Evolutionary conservation across 2,888 invertebrate species (phyloP).

Genomic region (Protula sp.): DNA sequence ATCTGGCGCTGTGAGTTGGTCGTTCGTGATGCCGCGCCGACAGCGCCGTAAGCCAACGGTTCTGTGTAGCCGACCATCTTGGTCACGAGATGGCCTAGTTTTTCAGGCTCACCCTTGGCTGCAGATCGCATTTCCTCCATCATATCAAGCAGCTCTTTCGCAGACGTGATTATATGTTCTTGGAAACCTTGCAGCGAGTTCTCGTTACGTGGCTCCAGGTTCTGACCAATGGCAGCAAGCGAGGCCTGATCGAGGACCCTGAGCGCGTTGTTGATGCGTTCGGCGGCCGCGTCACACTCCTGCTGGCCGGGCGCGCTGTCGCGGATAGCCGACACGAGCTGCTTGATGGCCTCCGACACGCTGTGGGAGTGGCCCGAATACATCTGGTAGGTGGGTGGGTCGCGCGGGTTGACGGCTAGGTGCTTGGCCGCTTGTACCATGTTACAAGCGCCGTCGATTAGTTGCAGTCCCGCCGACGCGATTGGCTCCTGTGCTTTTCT

Average conservation of each 20-base stretch:
- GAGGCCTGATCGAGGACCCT: slow-evolving; percentile 62
- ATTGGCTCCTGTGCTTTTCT: slow-evolving; percentile 81
- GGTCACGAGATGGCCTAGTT: slow-evolving; percentile 77
- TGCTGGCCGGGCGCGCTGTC: slow-evolving; percentile 94
- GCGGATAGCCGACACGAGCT: slow-evolving; percentile 60
- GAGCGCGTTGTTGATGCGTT: slow-evolving; percentile 68
- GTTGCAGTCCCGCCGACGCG: slow-evolving; percentile 69
- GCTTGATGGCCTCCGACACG: slow-evolving; percentile 94
- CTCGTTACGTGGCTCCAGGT: slow-evolving; percentile 65
- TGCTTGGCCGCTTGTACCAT: slow-evolving; percentile 89
- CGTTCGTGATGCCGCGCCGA: slow-evolving; percentile 74
- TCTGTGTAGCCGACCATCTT: slow-evolving; percentile 62
- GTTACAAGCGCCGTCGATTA: slow-evolving; percentile 78
- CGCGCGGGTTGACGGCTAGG: slow-evolving; percentile 80
- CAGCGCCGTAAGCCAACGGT: slow-evolving; percentile 74
- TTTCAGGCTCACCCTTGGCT: slow-evolving; percentile 86
- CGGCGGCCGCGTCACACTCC: slow-evolving; percentile 82
- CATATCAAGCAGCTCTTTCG: slow-evolving; percentile 77
- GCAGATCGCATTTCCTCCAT: slow-evolving; percentile 79
- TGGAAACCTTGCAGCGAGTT: slow-evolving; percentile 64
- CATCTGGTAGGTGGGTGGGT: slow-evolving; percentile 89
- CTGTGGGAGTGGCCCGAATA: slow-evolving; percentile 89
- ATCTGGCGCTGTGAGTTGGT: slow-evolving; percentile 83
- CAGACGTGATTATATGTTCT: slow-evolving; percentile 58
- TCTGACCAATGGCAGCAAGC: slow-evolving; percentile 80